Evolutionary conservation across 1,140 invertebrate species (phyloP).

Genomic region (Gerris buenoi): DNA sequence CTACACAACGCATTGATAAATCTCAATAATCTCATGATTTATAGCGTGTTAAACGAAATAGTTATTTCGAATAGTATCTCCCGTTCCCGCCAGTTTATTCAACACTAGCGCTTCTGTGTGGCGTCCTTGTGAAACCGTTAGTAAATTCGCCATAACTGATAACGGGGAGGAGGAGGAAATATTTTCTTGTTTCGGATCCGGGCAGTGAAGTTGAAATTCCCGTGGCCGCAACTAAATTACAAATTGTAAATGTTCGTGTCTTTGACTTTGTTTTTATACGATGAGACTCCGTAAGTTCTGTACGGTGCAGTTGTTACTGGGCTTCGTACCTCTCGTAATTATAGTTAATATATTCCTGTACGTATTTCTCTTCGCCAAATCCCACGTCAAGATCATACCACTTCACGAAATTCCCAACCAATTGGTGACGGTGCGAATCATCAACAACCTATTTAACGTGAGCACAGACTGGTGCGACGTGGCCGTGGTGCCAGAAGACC

Average conservation of each 20-base stretch:
- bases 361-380: constrained; percentile 13
- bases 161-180: too few relatives aligned
- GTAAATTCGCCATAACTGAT: too few relatives aligned
- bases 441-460: neutral
- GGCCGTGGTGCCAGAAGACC: neutral
- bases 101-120: too few relatives aligned
- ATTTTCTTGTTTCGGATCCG: neutral
- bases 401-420: constrained; percentile 12
- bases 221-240: neutral
- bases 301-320: constrained; percentile 11
- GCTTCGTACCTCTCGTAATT: constrained; percentile 12
- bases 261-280: neutral
- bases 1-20: too few relatives aligned
- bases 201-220: neutral
- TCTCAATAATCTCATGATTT: too few relatives aligned
- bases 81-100: too few relatives aligned
- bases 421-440: constrained; percentile 4
- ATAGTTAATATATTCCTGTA: constrained; percentile 14
- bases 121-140: too few relatives aligned
- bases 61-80: too few relatives aligned
- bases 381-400: constrained; percentile 7
- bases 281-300: neutral
- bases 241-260: neutral
- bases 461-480: constrained; percentile 2
- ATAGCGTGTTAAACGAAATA: too few relatives aligned